phyloP scores from a whole-genome alignment of 2,113 vertebrate genomes.

The Daphoenositta chrysoptera region DNA sequence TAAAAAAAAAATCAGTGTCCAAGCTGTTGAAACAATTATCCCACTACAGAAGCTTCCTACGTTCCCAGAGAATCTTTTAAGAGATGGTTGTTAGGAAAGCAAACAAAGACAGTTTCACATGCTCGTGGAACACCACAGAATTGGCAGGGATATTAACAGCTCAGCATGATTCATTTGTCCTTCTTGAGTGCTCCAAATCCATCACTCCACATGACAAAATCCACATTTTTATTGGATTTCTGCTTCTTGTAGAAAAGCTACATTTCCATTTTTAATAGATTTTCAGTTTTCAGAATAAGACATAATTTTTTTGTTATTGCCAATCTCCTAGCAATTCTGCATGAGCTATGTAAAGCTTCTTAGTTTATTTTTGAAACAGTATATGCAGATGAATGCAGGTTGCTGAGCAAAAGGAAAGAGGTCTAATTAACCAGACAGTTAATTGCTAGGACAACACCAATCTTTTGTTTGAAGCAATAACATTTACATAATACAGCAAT shows the following conservation, averaged over 20 bases:
- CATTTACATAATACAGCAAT: conserved; percentile 38
- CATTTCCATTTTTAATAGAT: conserved; percentile 50
- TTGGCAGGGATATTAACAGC: conserved; percentile 56
- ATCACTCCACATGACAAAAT: conserved; percentile 39
- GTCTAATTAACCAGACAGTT: conserved; percentile 55
- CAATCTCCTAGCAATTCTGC: background rate
- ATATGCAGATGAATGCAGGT: conserved; percentile 16
- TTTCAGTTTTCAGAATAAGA: background rate
- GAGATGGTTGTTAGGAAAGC: conserved; percentile 59
- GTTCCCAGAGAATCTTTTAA: conserved; percentile 54
- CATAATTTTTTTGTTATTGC: background rate
- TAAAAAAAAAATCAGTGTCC: conserved; percentile 16
- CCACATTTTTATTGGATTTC: conserved; percentile 42
- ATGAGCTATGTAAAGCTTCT: background rate
- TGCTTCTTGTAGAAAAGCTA: background rate
- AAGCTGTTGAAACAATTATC: conserved; percentile 60
- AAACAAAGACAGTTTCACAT: conserved; percentile 63
- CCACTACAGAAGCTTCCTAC: conserved; percentile 22
- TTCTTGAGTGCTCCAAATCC: conserved; percentile 54
- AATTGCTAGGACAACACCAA: conserved; percentile 42
- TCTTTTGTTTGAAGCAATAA: conserved; percentile 39
- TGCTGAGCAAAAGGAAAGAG: conserved; percentile 47
- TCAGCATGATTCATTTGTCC: conserved; percentile 61
- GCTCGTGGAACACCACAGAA: background rate
- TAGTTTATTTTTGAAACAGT: conserved; percentile 19